Conservation (phyloP, 2,113 vertebrate species). For the Eulemur rufifrons region DNA sequence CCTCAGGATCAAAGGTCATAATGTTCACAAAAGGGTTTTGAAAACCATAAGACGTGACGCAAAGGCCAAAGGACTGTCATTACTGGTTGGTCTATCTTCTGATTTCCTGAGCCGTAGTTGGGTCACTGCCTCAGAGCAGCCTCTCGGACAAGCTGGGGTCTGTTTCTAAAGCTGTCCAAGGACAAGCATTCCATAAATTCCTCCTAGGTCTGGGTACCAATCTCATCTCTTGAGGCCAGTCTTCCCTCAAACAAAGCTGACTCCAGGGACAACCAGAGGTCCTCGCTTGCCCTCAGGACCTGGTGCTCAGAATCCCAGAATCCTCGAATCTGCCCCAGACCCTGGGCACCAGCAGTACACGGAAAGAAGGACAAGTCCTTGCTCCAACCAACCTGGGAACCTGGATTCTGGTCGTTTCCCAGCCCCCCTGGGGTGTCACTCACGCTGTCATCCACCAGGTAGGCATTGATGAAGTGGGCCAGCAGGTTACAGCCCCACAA, state of each 20-base stretch:
- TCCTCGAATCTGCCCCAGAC: slow-evolving; percentile 21
- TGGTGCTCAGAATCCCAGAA: neutral
- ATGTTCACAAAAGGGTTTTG: neutral
- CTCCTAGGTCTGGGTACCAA: neutral
- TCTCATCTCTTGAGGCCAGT: neutral
- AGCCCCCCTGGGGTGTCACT: slow-evolving; percentile 82
- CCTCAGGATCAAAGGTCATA: neutral
- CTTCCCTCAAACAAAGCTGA: neutral
- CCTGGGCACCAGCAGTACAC: slow-evolving; percentile 33
- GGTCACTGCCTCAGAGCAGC: neutral
- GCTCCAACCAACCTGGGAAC: slow-evolving; percentile 75
- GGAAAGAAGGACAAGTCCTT: slow-evolving; percentile 64
- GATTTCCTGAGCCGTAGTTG: neutral
- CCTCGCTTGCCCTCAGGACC: neutral
- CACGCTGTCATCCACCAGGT: slow-evolving; percentile 92
- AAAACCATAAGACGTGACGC: neutral
- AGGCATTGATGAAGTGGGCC: slow-evolving; percentile 94
- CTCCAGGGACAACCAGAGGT: neutral
- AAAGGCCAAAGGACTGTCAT: neutral
- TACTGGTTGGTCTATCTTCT: neutral
- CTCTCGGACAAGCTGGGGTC: neutral
- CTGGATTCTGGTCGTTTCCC: slow-evolving; percentile 76
- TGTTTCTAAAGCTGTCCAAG: neutral
- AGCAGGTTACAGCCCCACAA: slow-evolving; percentile 94
- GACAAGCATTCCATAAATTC: neutral